Evolutionary conservation across 2,113 vertebrate species (phyloP), one percentile per base, ranked within the genome.

Genomic region (Merops nubicus): DNA sequence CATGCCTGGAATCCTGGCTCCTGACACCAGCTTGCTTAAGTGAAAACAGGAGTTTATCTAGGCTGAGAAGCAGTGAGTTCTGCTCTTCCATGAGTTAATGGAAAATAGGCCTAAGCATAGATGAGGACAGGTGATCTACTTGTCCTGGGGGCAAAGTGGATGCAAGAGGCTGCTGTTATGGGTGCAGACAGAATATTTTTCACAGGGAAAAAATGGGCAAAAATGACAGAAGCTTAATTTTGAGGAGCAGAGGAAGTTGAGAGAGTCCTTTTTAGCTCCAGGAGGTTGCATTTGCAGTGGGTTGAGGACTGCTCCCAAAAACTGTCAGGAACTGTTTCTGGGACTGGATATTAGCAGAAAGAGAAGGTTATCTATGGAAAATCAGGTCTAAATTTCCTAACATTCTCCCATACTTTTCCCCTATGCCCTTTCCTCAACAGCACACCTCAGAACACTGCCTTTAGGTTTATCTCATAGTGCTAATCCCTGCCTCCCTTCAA

Each of bases 401-500:
- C 12, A 15, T 0, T 0, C 1, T 75, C 28, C 9, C 9, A 18
- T 79, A 62, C 19, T 62, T 92, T 51, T 72, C n/a, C 8, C 21
- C 16, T 36, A 5, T 38, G 28, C 9, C 72, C 20, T 64, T 78
- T 68, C 23, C 18, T 26, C 57, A 68, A 2, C 22, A 80, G 45
- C 42, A 84, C 6, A 53, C 9, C 17, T 45, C 53, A 65, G 84
- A 57, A 67, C 15, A 15, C 20, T 2, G 7, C 9, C 28, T 70
- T 47, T 38, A 65, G 21, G 21, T 89, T 74, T 86, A 11, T 83
- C 75, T 73, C 64, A 60, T 42, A 21, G 42, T 34, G n/a, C 38
- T 94, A 77, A 70, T 79, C 43, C 62, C 53, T 82, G n/a, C 25
- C 29, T 90, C 40, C 47, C 43, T 77, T 72, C 56, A 81, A 70